Evolutionary conservation across 1,140 invertebrate genomes (phyloP), one percentile per base, ranked within the genome.

Genomic region (Teleogryllus occipitalis): DNA sequence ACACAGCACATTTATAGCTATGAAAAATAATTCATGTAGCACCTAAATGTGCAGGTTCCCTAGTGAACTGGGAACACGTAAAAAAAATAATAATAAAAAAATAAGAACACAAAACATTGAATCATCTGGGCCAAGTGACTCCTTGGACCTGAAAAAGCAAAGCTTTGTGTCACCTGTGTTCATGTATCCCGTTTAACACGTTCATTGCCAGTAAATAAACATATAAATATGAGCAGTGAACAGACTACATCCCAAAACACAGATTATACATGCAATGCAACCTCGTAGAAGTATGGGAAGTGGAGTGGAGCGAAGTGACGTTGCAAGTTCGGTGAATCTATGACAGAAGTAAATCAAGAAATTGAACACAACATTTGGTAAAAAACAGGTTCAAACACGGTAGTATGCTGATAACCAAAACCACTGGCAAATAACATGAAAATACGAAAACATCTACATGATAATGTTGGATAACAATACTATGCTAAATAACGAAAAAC

Each of bases 351-450:
- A 65, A 65, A 65, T 65, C 18, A 65, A 65, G 54, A 65, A 39
- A 65, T 65, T 65, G 54, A 65, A 65, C 10, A 65, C 54, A 65
- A 65, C 54, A 65, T 65, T 39, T 65, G 54, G 54, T 65, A 65
- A 65, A 65, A 65, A 65, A 65, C 54, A 65, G 54, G 54, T 14
- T 65, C 54, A 65, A 65, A 65, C 54, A 65, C 54, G 54, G 54
- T 65, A 65, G 54, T 65, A 65, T 65, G 54, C 54, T 65, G 54
- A 65, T 65, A 65, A 65, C 54, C 54, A 65, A 65, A 65, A 65
- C 54, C 54, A 65, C 54, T 65, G 54, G 54, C 54, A 65, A 65
- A 65, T 65, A 65, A 65, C 54, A 65, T 65, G 10, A 65, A 39
- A 39, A 39, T 39, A 39, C 27, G 27, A 39, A 39, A 65, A 65